Conservation (phyloP, 1,140 invertebrate species). For the Calephelis virginiensis region DNA sequence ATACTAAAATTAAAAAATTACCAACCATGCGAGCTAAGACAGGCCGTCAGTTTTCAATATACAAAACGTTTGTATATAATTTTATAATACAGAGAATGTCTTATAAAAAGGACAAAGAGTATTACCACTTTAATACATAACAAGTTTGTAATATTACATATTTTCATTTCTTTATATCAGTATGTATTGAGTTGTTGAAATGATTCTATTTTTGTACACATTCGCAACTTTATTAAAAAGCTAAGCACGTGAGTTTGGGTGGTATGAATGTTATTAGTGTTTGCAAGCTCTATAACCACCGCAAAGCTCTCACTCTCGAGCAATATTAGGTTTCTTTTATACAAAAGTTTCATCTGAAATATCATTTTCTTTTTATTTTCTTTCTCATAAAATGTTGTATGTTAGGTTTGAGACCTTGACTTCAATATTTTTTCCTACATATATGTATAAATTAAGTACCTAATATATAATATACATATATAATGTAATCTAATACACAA, state of each 20-base stretch:
- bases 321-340: conserved; percentile 11
- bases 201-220: conserved; percentile 1
- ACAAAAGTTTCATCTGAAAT: not conserved
- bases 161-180: not conserved
- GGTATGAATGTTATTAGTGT: conserved; percentile 7
- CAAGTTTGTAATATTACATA: too few relatives aligned
- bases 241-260: not conserved
- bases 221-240: conserved; percentile 4
- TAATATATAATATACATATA: too few relatives aligned
- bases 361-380: conserved; percentile 3
- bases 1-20: too few relatives aligned
- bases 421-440: not conserved
- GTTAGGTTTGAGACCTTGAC: not conserved
- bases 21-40: too few relatives aligned
- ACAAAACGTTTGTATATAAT: too few relatives aligned
- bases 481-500: too few relatives aligned
- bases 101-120: too few relatives aligned
- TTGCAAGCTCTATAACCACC: not conserved
- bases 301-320: not conserved
- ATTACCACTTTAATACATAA: too few relatives aligned
- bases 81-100: too few relatives aligned
- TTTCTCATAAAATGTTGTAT: not conserved
- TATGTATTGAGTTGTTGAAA: not conserved
- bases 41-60: too few relatives aligned
- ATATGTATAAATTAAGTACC: not conserved